A percentile compares a stretch with the other conserved stretches of the same genome.
phyloP scores from a whole-genome alignment of 2,113 vertebrate genomes.

The Perca flavescens region DNA sequence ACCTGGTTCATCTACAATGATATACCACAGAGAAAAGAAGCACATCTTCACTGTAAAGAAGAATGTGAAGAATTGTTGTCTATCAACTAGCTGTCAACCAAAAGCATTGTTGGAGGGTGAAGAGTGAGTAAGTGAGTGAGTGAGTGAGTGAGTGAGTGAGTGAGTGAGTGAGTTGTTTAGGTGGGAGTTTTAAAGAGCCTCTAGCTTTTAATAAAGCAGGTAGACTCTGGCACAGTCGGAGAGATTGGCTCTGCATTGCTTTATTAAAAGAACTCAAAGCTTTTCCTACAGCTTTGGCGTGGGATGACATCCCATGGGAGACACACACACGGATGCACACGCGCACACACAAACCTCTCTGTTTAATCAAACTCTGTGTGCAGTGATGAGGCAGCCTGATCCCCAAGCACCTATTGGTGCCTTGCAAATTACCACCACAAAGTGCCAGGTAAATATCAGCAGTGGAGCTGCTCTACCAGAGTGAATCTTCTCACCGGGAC shows the following conservation, averaged over 20 bases:
- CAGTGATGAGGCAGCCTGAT: slow-evolving; percentile 39
- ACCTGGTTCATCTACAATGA: not conserved
- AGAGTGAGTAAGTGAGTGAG: not conserved
- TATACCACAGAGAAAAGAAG: not conserved
- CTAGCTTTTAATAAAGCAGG: slow-evolving; percentile 55
- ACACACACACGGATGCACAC: not conserved
- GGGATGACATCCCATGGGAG: slow-evolving; percentile 22
- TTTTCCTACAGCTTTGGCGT: slow-evolving; percentile 33
- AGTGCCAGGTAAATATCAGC: slow-evolving; percentile 47
- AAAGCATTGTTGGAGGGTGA: not conserved
- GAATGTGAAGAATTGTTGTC: not conserved
- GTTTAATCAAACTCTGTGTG: slow-evolving; percentile 52
- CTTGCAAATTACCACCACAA: slow-evolving; percentile 48
- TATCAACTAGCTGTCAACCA: not conserved
- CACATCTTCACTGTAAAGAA: not conserved
- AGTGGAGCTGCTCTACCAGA: slow-evolving; percentile 12
- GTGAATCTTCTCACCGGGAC: slow-evolving; percentile 16
- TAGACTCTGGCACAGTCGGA: slow-evolving; percentile 2
- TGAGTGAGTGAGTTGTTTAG: not conserved
- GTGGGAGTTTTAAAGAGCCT: slow-evolving; percentile 22
- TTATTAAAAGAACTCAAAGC: slow-evolving; percentile 62
- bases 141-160: not conserved
- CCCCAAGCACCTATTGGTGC: slow-evolving; percentile 36
- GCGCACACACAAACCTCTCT: slow-evolving; percentile 1
- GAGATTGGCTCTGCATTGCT: slow-evolving; percentile 27